These are phyloP conservation scores for Nautilus pompilius DNA, from an alignment of 1,140 invertebrate species.

Conservation along the genomic window DNA sequence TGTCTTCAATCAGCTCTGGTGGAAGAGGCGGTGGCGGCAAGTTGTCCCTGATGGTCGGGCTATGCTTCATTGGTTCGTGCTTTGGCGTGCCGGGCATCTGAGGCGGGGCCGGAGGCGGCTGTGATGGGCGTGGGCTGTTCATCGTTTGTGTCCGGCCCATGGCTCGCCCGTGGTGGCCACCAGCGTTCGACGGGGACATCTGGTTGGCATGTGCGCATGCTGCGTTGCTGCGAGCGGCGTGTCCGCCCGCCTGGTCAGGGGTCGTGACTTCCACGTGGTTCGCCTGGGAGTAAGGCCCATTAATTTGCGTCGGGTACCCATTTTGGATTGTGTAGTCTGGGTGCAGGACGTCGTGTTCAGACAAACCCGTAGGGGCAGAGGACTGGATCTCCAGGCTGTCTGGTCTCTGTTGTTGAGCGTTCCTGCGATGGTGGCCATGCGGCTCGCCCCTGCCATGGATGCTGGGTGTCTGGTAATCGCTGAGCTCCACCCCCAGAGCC, in stretches of 20 bases:
- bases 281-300: conserved; percentile 12
- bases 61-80: conserved; percentile 41
- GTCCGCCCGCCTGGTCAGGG: conserved; percentile 50
- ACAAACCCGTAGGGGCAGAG: conserved; percentile 24
- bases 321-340: neutral
- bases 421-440: conserved; percentile 7
- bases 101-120: conserved; percentile 58
- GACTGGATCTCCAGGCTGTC: conserved; percentile 70
- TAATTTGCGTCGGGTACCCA: conserved; percentile 5
- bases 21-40: conserved; percentile 76
- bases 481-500: conserved; percentile 32
- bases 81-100: conserved; percentile 67
- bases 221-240: conserved; percentile 43
- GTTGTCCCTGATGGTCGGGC: conserved; percentile 66
- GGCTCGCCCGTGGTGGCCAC: neutral
- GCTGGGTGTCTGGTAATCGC: conserved; percentile 10
- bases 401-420: conserved; percentile 62
- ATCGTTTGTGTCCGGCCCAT: neutral
- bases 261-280: conserved; percentile 24
- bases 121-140: conserved; percentile 31
- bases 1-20: conserved; percentile 2
- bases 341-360: conserved; percentile 4
- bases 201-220: neutral
- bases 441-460: conserved; percentile 1
- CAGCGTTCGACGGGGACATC: conserved; percentile 6